A percentile compares a stretch with the other conserved stretches of the same genome.
Conservation (phyloP, 2,888 invertebrate species). For the Fissipunctia ypsillon region DNA sequence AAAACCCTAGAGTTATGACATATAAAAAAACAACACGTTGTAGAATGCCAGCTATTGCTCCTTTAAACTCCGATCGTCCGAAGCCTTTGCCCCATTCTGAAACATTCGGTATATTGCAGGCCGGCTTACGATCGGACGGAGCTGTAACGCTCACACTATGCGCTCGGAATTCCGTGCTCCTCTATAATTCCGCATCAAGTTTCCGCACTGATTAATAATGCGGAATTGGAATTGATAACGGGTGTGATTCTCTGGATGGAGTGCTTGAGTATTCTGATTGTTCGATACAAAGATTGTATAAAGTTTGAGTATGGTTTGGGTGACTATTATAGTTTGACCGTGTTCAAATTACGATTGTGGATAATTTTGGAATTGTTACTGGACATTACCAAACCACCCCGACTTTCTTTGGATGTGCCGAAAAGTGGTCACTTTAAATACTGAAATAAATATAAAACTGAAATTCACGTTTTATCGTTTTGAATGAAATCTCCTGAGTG, state of each 20-base stretch:
- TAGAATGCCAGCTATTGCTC: conserved; percentile 28
- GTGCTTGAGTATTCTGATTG: conserved; percentile 3
- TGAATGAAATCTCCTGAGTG: too few relatives aligned
- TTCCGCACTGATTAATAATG: conserved; percentile 38
- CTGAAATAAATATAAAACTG: too few relatives aligned
- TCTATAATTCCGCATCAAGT: conserved; percentile 15
- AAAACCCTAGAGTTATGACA: too few relatives aligned
- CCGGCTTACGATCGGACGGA: conserved; percentile 6
- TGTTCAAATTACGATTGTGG: too few relatives aligned
- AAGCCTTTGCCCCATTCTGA: conserved; percentile 8
- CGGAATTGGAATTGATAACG: conserved; percentile 13
- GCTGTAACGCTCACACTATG: conserved; percentile 27
- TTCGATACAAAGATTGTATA: background rate
- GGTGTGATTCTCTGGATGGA: background rate
- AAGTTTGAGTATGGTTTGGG: background rate
- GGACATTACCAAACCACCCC: background rate
- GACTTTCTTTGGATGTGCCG: too few relatives aligned
- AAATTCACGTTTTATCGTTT: too few relatives aligned
- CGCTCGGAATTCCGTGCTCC: conserved; percentile 17
- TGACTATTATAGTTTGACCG: too few relatives aligned
- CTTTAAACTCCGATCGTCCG: conserved; percentile 2
- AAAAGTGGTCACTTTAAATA: too few relatives aligned
- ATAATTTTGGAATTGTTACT: background rate
- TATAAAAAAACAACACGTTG: conserved; percentile 5
- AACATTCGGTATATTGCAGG: conserved; percentile 22